A percentile compares a stretch with the other conserved stretches of the same genome.
Conservation (phyloP, 2,113 vertebrate genomes). For the Stigmatopora argus region DNA sequence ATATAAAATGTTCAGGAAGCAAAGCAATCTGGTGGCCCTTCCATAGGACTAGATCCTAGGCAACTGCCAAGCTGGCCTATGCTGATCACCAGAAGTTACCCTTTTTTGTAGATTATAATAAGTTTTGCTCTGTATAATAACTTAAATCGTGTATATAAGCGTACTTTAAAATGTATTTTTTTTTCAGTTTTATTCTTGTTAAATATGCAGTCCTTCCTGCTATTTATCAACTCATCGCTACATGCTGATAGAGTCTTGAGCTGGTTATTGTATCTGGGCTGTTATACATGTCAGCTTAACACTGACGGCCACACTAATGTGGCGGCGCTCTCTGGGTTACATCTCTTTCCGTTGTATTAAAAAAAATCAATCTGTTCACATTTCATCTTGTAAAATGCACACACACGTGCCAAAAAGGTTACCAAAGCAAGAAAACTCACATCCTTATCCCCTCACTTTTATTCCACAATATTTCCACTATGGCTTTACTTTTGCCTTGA, state of each 20-base stretch:
- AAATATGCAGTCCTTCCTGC: constrained; percentile 14
- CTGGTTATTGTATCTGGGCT: constrained; percentile 37
- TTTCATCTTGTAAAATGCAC: constrained; percentile 9
- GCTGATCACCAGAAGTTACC: too few species aligned
- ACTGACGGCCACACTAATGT: constrained; percentile 48
- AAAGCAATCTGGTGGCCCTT: too few species aligned
- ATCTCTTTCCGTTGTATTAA: constrained; percentile 35
- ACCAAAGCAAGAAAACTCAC: constrained; percentile 27
- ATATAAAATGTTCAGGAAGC: too few species aligned
- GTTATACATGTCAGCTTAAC: constrained; percentile 48
- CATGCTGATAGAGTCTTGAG: constrained; percentile 26
- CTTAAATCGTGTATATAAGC: background rate
- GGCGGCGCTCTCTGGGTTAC: constrained; percentile 44
- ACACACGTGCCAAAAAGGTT: constrained; percentile 26
- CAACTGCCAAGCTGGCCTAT: too few species aligned
- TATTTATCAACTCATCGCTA: constrained; percentile 13
- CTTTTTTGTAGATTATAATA: too few species aligned
- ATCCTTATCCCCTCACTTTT: constrained; percentile 5
- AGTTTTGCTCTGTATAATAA: too few species aligned
- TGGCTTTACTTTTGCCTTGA: constrained; percentile 21
- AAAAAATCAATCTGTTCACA: constrained; percentile 16
- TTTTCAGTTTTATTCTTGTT: constrained; percentile 7
- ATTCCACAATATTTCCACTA: background rate
- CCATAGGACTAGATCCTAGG: too few species aligned
- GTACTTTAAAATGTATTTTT: background rate